Evolutionary conservation across 2,888 invertebrate genomes (phyloP).

Genomic region (Pterostichus madidus): DNA sequence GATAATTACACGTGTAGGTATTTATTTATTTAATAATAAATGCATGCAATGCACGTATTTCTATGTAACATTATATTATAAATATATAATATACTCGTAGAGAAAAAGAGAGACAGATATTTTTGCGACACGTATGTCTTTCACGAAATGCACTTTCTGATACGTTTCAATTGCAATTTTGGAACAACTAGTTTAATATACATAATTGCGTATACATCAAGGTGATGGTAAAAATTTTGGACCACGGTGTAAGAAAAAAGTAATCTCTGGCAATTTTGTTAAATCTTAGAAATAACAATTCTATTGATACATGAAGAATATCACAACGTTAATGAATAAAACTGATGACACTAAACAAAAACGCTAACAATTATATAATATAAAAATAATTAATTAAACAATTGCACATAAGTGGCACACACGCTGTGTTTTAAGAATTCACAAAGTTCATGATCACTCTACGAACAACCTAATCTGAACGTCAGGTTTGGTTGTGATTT

Average conservation of each 20-base stretch:
- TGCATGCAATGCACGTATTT: conserved; percentile 54
- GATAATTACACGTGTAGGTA: conserved; percentile 56
- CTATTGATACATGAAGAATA: conserved; percentile 58
- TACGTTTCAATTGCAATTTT: conserved; percentile 64
- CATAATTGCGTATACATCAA: conserved; percentile 65
- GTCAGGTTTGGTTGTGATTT: not conserved
- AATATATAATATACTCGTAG: conserved; percentile 53
- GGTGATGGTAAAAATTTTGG: conserved; percentile 57
- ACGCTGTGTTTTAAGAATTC: conserved; percentile 70
- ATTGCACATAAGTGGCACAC: conserved; percentile 76
- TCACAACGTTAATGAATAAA: conserved; percentile 68
- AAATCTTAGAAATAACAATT: conserved; percentile 39
- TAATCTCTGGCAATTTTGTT: conserved; percentile 53
- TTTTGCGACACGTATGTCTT: conserved; percentile 39
- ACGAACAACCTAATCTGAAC: not conserved
- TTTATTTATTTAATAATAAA: conserved; percentile 53
- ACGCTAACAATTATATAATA: conserved; percentile 68
- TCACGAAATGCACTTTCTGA: conserved; percentile 64
- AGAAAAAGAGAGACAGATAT: conserved; percentile 58
- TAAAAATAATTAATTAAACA: conserved; percentile 70
- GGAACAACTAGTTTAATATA: conserved; percentile 45
- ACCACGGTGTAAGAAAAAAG: conserved; percentile 61
- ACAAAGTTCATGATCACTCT: conserved; percentile 53
- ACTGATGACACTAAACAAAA: conserved; percentile 69
- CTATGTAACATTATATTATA: conserved; percentile 47